Evolutionary conservation across 2,113 vertebrate genomes (phyloP), one percentile per base, ranked within the genome.

Genomic region (Coreoperca whiteheadi): DNA sequence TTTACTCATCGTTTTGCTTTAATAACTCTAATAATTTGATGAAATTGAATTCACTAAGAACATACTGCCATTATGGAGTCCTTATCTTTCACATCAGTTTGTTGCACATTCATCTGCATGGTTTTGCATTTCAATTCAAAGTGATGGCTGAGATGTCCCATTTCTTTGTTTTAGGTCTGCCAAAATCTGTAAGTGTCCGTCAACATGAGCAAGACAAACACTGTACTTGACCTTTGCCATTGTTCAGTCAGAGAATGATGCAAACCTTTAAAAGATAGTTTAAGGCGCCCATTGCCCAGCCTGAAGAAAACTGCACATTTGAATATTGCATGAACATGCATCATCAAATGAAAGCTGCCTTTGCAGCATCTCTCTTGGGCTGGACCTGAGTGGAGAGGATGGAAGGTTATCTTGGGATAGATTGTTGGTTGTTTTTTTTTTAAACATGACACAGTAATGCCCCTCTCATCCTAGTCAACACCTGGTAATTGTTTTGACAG

Each of bases 261-360:
- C 25, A 54, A 77, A 68, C 46, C 37, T 61, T 11, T 63, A 77
- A 82, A 41, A 18, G 23, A 64, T 34, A 70, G 30, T 43, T 48
- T 76, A 34, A 51, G 5, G 37, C 70, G 23, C 70, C 76, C 74
- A 69, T 84, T 85, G 69, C 34, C 71, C 66, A 56, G 57, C 86
- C 75, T 74, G 77, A 56, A 78, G 60, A 70, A 48, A 63, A 51
- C 65, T 61, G 28, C 54, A 54, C n/a, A 28, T 48, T 85, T 91
- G 54, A 88, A 93, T 93, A 87, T 85, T 93, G 64, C 69, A 92
- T 88, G 82, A 73, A 21, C 34, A 30, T 83, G 77, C 81, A 82
- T 78, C 67, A 67, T 81, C 56, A 69, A 74, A 48, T 51, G 70
- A 71, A 70, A 79, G 56, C 37, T 30, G 59, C 9, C 16, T 15